These are phyloP conservation scores for Sesamia inferens DNA, from an alignment of 2,888 invertebrate species.

Conservation along the genomic window DNA sequence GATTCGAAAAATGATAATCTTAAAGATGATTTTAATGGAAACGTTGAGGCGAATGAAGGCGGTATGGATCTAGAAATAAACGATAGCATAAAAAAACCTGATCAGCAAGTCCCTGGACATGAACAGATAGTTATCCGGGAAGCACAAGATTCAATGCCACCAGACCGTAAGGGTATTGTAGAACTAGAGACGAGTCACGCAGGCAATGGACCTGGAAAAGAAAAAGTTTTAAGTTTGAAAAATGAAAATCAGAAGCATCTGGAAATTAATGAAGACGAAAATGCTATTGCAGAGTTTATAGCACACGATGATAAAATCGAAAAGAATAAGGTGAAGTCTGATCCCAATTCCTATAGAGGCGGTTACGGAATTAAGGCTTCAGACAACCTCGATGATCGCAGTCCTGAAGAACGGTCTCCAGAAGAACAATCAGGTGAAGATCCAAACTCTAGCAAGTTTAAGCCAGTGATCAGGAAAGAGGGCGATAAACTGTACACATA, in stretches of 20 bases:
- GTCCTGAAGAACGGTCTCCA: neutral
- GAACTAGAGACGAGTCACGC: neutral
- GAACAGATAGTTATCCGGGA: neutral
- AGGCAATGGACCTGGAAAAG: neutral
- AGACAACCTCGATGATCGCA: neutral
- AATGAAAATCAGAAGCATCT: neutral
- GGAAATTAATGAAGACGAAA: neutral
- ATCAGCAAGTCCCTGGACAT: neutral
- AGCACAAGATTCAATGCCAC: neutral
- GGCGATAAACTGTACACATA: conserved; percentile 62
- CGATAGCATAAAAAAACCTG: neutral
- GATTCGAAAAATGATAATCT: neutral
- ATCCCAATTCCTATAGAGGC: neutral
- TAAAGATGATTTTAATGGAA: neutral
- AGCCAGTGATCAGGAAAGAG: conserved; percentile 55
- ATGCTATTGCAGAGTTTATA: neutral
- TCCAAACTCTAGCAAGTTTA: neutral
- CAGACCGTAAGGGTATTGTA: conserved; percentile 1
- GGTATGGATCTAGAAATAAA: neutral
- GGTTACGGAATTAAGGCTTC: neutral
- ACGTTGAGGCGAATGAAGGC: neutral
- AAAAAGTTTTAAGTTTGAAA: neutral
- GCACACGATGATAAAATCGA: neutral
- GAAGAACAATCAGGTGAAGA: neutral
- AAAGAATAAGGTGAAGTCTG: conserved; percentile 6